Evolutionary conservation across 2,797 vertebrate genomes (phyloP), one percentile per base, ranked within the genome.

Genomic region (Tragelaphus eurycerus): DNA sequence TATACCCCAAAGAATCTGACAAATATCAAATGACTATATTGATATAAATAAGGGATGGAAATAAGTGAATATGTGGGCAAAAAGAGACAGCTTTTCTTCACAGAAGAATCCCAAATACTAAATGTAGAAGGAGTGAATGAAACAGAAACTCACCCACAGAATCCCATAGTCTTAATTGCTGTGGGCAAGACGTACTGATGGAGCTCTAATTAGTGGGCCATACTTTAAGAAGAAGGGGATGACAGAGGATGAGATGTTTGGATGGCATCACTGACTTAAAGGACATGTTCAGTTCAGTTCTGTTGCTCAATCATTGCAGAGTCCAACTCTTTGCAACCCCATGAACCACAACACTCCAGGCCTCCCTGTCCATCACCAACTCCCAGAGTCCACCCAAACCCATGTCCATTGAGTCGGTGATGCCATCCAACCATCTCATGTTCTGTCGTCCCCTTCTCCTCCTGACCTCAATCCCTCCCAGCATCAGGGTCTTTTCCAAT

Each of bases 141-240:
- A 50, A 50, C 0, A 11, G 34, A 29, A 48, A 46, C 4, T 19
- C 31, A 21, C 9, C 27, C 3, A 25, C 11, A 46, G n/a, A 29
- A 21, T 43, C 3, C 16, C 16, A 2, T 2, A 14, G 17, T 38
- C 11, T 54, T 21, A 25, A 12, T 0, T 11, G n/a, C 83, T 17
- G 10, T 0, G 8, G 13, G 19, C 12, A 74, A 23, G 31, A 17
- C 10, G 23, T 43, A 12, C 6, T 11, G 0, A 31, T 4, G 8
- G 48, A 1, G 17, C 48, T 54, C 19, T 3, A 21, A 25, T 27
- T 0, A 8, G 52, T 7, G 1, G 16, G 14, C 7, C 7, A 31
- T 0, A 1, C 5, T 21, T 23, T 6, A 71, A 71, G 19, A 38
- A 71, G 19, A 38, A 38, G n/a, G 17, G 17, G 19, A 38, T 23